Base-by-base conservation (phyloP, 2,888 invertebrate genomes). In the Ethmia dodecea region DNA sequence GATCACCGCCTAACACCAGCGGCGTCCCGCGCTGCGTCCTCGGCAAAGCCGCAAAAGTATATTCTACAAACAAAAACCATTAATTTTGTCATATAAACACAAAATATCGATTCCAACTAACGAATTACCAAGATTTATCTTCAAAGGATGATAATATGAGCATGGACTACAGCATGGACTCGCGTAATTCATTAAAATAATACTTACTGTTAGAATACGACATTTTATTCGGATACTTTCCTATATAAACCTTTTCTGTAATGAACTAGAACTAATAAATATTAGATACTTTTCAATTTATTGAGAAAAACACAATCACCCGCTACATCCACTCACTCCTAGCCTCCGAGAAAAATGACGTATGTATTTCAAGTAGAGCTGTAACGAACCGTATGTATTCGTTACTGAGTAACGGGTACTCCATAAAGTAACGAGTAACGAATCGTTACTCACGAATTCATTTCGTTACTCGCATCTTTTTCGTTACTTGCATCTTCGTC, bases 21-120 rank as follows among this genome's bases (percentile, higher is more conserved):
- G 98, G 97, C 53, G 95, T 93, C 16, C 99, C 99, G 55, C 99
- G 90, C 67, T 94, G 93, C 34, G 99, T 99, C 60, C 94, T 92
- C 40, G 99, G 99, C 65, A 99, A 84, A 36, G 97, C 93, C 45
- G 98, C 95, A 86, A 95, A 98, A 76, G 94, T 92, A 76, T 91
- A 94, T 78, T 94, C 95, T 95, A 86, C 37, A 55, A 62, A 62
- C 44, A 69, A 45, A n/a, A n/a, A n/a, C n/a, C n/a, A n/a, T n/a
- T n/a, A n/a, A n/a, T n/a, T n/a, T n/a, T n/a, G n/a, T n/a, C n/a
- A n/a, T n/a, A n/a, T n/a, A n/a, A n/a, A n/a, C n/a, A n/a, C n/a
- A n/a, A n/a, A n/a, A n/a, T 1, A 26, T 11, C 11, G 10, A 9
- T 11, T 9, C n/a, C n/a, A 26, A 12, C n/a, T 10, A n/a, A 12